Evolutionary conservation across 2,888 invertebrate genomes (phyloP), one percentile per base, ranked within the genome.

Genomic region (Tipula confusa): DNA sequence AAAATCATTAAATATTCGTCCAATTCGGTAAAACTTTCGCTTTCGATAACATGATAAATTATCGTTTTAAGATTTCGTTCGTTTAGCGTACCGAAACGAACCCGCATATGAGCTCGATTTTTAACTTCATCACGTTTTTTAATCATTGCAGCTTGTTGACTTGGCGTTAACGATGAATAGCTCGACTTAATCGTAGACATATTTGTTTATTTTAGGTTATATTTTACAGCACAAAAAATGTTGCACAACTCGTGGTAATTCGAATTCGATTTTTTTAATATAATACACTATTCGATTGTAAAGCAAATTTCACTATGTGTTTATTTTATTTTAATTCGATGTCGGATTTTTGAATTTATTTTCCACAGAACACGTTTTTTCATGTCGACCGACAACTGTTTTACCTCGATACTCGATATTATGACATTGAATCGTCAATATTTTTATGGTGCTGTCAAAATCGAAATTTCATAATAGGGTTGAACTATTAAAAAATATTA

Each of bases 71-170:
- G 84, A 2, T 88, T 88, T 83, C 87, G 87, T 43, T 87, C 86
- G 82, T 87, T 87, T 0, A 88, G 87, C 43, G 87, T 86, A 3
- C 86, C 84, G 83, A 89, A 89, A 6, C 89, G 87, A 1, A 89
- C 89, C 84, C 87, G 80, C 29, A 80, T n/a, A n/a, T 80, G 80
- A 15, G 31, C 31, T 31, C 15, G 29, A 29, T 1, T 13, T 29
- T 80, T 80, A 80, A 15, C 5, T 29, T n/a, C 29, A 0, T 80
- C 31, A n/a, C 80, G 80, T 9, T 64, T 64, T 24, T 64, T 64
- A n/a, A 64, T 24, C 7, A 24, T 7, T 0, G 9, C 9, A 9
- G 64, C 18, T 24, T 64, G 64, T 2, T 64, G 64, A 64, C 24
- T 64, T 1, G 64, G 64, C 24, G 64, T 24, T 1, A 64, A 64